Evolutionary conservation across 2,113 vertebrate genomes (phyloP).

Genomic region (Uria lomvia): DNA sequence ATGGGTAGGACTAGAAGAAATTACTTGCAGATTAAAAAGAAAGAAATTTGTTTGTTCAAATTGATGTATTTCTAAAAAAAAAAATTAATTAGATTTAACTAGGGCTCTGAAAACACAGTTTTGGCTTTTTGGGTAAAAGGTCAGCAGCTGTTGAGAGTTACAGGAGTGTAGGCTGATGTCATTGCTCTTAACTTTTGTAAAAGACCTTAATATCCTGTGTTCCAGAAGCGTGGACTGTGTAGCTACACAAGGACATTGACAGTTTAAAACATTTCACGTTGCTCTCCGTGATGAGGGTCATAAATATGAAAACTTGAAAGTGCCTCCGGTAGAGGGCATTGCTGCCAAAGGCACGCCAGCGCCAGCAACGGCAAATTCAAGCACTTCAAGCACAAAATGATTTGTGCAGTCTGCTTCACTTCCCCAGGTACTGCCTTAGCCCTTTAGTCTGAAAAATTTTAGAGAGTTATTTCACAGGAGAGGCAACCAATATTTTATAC

Average conservation of each 20-base stretch:
- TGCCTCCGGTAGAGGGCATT: not conserved
- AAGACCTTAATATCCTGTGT: fast-evolving
- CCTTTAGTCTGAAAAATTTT: not conserved
- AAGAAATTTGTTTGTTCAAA: not conserved
- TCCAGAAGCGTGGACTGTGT: fast-evolving
- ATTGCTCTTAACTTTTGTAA: not conserved
- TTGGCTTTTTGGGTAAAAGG: not conserved
- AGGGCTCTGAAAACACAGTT: not conserved
- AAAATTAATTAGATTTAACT: not conserved
- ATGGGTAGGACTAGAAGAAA: not conserved
- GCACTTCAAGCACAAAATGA: not conserved
- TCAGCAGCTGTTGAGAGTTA: not conserved
- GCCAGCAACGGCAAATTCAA: fast-evolving
- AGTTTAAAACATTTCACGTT: not conserved
- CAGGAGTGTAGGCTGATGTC: fast-evolving
- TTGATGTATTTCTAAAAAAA: not conserved
- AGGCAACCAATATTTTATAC: not conserved
- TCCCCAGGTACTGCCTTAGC: fast-evolving
- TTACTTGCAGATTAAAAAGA: not conserved
- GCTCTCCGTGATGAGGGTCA: fast-evolving
- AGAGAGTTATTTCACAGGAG: not conserved
- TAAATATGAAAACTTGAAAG: fast-evolving
- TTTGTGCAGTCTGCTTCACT: fast-evolving
- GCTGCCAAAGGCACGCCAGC: not conserved
- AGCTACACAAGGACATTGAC: not conserved